Evolutionary conservation across 2,113 vertebrate species (phyloP).

Genomic region (Periophthalmus modestus): DNA sequence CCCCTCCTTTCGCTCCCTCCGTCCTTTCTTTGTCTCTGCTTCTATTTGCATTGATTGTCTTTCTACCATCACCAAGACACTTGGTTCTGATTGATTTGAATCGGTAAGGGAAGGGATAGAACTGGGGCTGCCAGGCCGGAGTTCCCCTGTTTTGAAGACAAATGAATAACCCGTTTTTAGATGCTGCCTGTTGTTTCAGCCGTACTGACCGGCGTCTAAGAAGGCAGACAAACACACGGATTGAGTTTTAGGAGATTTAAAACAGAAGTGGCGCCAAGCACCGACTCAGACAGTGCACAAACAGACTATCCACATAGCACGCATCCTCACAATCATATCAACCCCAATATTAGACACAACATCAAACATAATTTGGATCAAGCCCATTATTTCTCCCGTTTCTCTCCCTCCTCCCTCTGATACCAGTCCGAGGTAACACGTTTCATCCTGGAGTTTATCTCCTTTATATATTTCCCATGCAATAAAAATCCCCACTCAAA

Average conservation of each 20-base stretch:
- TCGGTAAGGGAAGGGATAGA: slow-evolving; percentile 74
- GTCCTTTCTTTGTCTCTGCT: slow-evolving; percentile 64
- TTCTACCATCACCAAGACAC: slow-evolving; percentile 87
- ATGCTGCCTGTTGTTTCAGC: slow-evolving; percentile 48
- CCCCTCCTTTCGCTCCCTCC: slow-evolving; percentile 54
- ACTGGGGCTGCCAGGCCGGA: slow-evolving; percentile 56
- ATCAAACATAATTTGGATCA: slow-evolving; percentile 26
- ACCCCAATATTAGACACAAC: slow-evolving; percentile 45
- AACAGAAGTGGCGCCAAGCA: slow-evolving; percentile 29
- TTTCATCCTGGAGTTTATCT: slow-evolving; percentile 76
- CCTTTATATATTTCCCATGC: slow-evolving; percentile 79
- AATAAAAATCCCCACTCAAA: slow-evolving; percentile 74
- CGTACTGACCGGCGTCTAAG: slow-evolving; percentile 13
- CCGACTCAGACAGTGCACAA: slow-evolving; percentile 18
- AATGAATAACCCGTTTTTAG: slow-evolving; percentile 64
- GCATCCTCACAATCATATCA: slow-evolving; percentile 63
- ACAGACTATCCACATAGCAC: slow-evolving; percentile 33
- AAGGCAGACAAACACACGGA: slow-evolving; percentile 44
- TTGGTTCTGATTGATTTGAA: slow-evolving; percentile 84
- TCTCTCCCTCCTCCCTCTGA: slow-evolving; percentile 65
- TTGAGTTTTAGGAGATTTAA: slow-evolving; percentile 35
- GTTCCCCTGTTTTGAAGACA: slow-evolving; percentile 43
- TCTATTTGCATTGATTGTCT: slow-evolving; percentile 85
- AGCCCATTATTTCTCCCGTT: slow-evolving; percentile 39
- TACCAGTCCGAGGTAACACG: slow-evolving; percentile 63